A percentile compares a stretch with the other conserved stretches of the same genome.
These are phyloP conservation scores for Electrophaes corylata DNA, from an alignment of 2,888 invertebrate genomes.

Conservation along the genomic window DNA sequence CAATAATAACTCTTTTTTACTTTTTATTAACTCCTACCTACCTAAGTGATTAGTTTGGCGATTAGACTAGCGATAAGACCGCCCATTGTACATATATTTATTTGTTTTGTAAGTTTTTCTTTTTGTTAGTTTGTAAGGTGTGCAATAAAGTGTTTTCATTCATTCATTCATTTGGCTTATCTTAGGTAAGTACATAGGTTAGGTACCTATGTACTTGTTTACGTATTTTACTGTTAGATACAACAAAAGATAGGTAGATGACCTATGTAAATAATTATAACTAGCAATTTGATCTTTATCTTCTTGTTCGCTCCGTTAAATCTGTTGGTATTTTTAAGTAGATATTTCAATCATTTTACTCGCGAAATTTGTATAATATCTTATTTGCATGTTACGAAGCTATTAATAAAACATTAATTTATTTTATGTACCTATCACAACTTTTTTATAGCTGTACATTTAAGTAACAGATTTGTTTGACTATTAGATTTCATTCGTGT, in stretches of 20 bases:
- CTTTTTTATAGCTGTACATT: not conserved
- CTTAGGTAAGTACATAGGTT: not conserved
- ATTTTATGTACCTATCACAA: not conserved
- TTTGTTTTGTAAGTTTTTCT: too few relatives aligned
- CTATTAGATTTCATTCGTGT: constrained; percentile 17
- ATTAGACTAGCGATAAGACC: too few relatives aligned
- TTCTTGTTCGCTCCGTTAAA: not conserved
- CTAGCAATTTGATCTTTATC: not conserved
- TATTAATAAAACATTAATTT: constrained; percentile 1
- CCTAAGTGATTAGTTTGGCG: too few relatives aligned
- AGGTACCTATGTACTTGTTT: too few relatives aligned
- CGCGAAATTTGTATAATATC: not conserved
- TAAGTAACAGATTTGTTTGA: constrained; percentile 1
- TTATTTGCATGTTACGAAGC: constrained; percentile 22
- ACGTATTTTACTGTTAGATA: too few relatives aligned
- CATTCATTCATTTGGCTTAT: too few relatives aligned
- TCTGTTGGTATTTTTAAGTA: not conserved
- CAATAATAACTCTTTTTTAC: too few relatives aligned
- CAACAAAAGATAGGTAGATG: too few relatives aligned
- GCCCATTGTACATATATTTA: too few relatives aligned
- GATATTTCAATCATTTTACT: not conserved
- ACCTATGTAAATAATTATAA: not conserved
- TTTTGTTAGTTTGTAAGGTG: too few relatives aligned
- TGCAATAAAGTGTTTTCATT: too few relatives aligned
- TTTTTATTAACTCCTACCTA: too few relatives aligned